Evolutionary conservation across 2,888 invertebrate genomes (phyloP).

Genomic region (Noctua comes): DNA sequence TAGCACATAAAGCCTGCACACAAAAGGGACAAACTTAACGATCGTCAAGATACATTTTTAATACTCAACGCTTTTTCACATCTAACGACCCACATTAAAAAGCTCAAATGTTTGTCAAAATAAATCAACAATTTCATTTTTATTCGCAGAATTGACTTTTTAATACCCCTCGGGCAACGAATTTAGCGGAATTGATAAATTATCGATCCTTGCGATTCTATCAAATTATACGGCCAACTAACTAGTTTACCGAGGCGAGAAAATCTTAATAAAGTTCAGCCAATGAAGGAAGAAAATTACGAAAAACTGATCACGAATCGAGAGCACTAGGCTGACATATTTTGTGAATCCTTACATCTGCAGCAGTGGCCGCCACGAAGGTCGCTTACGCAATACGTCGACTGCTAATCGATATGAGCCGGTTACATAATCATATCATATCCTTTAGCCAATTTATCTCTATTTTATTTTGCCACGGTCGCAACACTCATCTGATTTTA

Average conservation of each 20-base stretch:
- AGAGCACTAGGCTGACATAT: constrained; percentile 66
- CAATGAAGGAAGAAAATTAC: constrained; percentile 11
- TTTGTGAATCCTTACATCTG: constrained; percentile 84
- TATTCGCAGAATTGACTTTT: not conserved
- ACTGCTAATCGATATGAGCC: constrained; percentile 78
- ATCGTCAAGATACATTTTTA: constrained; percentile 47
- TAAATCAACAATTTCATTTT: not conserved
- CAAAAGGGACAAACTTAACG: constrained; percentile 39
- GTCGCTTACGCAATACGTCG: constrained; percentile 79
- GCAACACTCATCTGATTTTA: constrained; percentile 43
- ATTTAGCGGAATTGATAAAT: constrained; percentile 16
- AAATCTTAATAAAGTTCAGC: constrained; percentile 21
- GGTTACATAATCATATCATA: constrained; percentile 79
- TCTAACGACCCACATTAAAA: constrained; percentile 16
- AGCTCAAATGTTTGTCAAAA: constrained; percentile 19
- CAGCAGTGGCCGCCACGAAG: constrained; percentile 72
- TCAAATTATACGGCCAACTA: constrained; percentile 19
- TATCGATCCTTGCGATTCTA: constrained; percentile 20
- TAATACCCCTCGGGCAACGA: not conserved
- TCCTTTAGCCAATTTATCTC: constrained; percentile 66
- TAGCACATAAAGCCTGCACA: constrained; percentile 33
- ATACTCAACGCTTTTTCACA: constrained; percentile 32
- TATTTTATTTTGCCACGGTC: constrained; percentile 49
- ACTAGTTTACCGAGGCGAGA: constrained; percentile 10
- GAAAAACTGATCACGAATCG: constrained; percentile 27